Evolutionary conservation across 2,113 vertebrate genomes (phyloP).

Genomic region (Arothron firmamentum): DNA sequence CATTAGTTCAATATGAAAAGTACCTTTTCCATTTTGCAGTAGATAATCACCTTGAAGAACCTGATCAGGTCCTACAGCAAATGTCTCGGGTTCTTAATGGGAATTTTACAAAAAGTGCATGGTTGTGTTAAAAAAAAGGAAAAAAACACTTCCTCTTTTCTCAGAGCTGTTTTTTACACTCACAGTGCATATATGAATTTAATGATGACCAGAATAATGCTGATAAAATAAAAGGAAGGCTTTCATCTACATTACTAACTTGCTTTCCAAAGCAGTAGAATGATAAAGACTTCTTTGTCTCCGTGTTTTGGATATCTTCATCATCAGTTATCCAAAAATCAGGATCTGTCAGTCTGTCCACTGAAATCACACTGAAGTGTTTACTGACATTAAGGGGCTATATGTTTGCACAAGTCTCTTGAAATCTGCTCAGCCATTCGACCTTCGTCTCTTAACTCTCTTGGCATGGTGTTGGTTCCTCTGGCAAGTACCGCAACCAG

Average conservation of each 20-base stretch:
- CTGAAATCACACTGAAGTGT: constrained; percentile 6
- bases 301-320: too few species aligned
- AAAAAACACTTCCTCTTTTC: constrained; percentile 6
- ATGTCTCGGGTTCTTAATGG: constrained; percentile 32
- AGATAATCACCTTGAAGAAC: constrained; percentile 62
- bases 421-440: constrained; percentile 15
- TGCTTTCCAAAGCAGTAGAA: constrained; percentile 24
- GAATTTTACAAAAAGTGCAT: constrained; percentile 68
- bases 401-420: not conserved
- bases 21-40: constrained; percentile 65
- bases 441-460: constrained; percentile 9
- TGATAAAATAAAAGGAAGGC: not conserved
- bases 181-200: constrained; percentile 22
- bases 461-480: constrained; percentile 44
- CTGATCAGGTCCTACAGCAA: constrained; percentile 25
- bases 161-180: constrained; percentile 31
- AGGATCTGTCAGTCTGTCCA: not conserved
- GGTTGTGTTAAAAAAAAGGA: constrained; percentile 19
- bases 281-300: constrained; percentile 1
- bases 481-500: constrained; percentile 24
- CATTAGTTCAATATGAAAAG: constrained; percentile 73
- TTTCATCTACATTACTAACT: constrained; percentile 13
- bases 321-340: constrained; percentile 22
- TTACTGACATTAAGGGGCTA: constrained; percentile 11
- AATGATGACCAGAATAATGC: not conserved